Conservation (phyloP, 2,888 invertebrate species). For the Heteromyza rotundicornis region DNA sequence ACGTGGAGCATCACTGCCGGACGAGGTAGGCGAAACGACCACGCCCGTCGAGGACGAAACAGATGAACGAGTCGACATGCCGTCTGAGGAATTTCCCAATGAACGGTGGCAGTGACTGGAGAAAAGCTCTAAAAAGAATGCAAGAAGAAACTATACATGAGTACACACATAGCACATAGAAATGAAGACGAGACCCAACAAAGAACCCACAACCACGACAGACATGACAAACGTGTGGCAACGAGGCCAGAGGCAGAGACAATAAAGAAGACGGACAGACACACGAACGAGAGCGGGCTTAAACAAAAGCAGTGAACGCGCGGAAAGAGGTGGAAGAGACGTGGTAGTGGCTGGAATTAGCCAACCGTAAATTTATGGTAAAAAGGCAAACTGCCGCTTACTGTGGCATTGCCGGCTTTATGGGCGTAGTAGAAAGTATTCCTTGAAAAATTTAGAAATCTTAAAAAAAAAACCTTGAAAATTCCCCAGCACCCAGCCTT, state of each 20-base stretch:
- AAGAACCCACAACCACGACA: not conserved
- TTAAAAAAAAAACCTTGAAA: no score
- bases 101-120: not conserved
- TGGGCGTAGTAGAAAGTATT: no score
- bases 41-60: not conserved
- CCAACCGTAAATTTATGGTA: no score
- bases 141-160: not conserved
- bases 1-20: slow-evolving; percentile 49
- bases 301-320: not conserved
- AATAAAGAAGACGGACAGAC: not conserved
- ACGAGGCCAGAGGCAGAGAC: not conserved
- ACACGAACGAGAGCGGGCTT: not conserved
- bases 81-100: not conserved
- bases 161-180: not conserved
- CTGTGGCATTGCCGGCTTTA: no score
- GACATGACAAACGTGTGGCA: not conserved
- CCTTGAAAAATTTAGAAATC: no score
- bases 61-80: not conserved
- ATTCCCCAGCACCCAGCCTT: no score
- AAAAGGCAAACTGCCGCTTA: no score
- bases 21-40: slow-evolving; percentile 11
- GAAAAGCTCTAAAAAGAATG: not conserved
- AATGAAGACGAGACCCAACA: not conserved
- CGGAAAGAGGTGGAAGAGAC: not conserved
- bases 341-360: no score